Percentiles rank a stretch among this genome's conserved stretches.
phyloP scores from a whole-genome alignment of 2,113 vertebrate genomes.

The Carlito syrichta region DNA sequence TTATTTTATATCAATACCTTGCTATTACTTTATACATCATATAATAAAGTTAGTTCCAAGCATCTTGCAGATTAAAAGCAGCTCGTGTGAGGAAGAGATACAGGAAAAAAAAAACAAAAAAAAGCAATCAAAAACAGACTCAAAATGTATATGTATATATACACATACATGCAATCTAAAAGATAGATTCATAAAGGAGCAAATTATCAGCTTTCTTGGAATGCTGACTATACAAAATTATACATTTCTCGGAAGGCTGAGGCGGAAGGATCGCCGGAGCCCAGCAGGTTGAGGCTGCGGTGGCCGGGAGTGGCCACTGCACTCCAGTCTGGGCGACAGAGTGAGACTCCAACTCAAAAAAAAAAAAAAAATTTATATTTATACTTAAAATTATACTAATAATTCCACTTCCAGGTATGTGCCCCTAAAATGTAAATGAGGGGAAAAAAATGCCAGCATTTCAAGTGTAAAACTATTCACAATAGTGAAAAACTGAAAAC shows the following conservation, averaged over 20 bases:
- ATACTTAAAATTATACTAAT: background rate
- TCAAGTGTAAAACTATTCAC: background rate
- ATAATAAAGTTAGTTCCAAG: background rate
- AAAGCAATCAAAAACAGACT: background rate
- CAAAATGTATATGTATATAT: too few relatives aligned
- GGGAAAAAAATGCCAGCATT: background rate
- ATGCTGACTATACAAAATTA: background rate
- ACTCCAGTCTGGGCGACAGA: too few relatives aligned
- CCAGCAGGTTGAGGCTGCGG: too few relatives aligned
- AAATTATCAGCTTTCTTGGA: background rate
- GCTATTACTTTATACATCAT: background rate
- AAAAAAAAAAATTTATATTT: too few relatives aligned
- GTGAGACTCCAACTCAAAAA: too few relatives aligned
- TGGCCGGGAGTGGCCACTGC: too few relatives aligned
- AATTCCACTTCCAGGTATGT: constrained; percentile 20
- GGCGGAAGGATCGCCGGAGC: too few relatives aligned
- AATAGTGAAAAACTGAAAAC: background rate
- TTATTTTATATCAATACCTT: too few relatives aligned
- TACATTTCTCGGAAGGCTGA: background rate
- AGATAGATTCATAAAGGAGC: background rate
- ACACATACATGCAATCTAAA: background rate
- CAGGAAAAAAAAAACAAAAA: background rate
- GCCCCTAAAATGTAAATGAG: background rate
- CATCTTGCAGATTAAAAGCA: background rate
- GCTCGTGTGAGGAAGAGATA: background rate